Evolutionary conservation across 2,113 vertebrate genomes (phyloP).

Genomic region (Lepisosteus oculatus): DNA sequence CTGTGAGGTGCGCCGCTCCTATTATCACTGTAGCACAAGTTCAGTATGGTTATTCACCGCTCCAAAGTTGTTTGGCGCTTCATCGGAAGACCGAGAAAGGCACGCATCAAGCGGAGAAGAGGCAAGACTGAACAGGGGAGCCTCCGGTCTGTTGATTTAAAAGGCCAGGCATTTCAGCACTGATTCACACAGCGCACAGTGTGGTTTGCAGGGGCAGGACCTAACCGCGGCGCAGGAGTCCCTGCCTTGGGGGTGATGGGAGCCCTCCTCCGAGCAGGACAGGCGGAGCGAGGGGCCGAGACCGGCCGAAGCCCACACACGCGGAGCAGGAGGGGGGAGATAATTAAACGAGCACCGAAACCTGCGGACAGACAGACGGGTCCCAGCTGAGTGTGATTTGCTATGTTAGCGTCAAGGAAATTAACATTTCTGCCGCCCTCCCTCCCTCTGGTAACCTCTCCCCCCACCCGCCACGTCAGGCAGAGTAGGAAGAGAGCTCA

Average conservation of each 20-base stretch:
- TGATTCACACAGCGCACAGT: conserved; percentile 3
- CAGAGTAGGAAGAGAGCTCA: background rate
- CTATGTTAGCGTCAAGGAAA: background rate
- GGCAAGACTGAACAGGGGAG: conserved; percentile 24
- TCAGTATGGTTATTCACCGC: too few relatives aligned
- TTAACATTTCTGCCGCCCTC: background rate
- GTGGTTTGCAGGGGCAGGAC: background rate
- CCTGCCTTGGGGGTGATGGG: conserved; percentile 7
- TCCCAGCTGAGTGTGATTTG: background rate
- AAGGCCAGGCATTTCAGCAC: conserved; percentile 4
- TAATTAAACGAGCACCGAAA: too few relatives aligned
- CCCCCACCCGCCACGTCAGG: too few relatives aligned
- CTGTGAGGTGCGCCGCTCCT: too few relatives aligned
- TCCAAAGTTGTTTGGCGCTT: background rate
- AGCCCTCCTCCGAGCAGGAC: background rate
- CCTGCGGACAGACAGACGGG: background rate
- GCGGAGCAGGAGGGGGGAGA: too few relatives aligned
- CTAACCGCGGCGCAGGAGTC: background rate
- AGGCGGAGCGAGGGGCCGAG: background rate
- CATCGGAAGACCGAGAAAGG: background rate
- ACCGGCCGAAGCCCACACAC: background rate
- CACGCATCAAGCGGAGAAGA: background rate
- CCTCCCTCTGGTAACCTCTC: too few relatives aligned
- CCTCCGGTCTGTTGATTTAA: background rate
- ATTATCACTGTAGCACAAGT: too few relatives aligned